phyloP scores from a whole-genome alignment of 2,888 invertebrate species.

The Campopleginae sp. region DNA sequence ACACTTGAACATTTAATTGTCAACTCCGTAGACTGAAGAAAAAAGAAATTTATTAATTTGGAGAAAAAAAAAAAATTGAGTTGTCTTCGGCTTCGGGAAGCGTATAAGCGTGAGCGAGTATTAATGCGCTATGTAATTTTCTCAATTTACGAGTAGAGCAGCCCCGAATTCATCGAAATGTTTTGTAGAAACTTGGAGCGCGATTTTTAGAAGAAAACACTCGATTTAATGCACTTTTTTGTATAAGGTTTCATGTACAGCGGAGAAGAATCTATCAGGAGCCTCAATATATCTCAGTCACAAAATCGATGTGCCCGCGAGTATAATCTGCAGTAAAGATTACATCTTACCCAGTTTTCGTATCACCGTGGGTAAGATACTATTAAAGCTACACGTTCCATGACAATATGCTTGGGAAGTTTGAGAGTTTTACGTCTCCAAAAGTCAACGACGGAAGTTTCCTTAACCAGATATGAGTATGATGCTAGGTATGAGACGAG shows the following conservation, averaged over 20 bases:
- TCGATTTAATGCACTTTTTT: not conserved
- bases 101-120: not conserved
- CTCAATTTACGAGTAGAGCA: not conserved
- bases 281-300: not conserved
- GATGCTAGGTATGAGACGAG: not conserved
- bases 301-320: not conserved
- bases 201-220: not conserved
- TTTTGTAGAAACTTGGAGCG: not conserved
- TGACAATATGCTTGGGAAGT: slow-evolving; percentile 44
- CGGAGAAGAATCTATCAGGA: too few species aligned
- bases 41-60: not conserved
- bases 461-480: not conserved
- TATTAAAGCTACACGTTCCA: slow-evolving; percentile 20
- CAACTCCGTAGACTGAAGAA: not conserved
- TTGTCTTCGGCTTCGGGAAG: not conserved
- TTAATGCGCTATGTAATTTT: not conserved
- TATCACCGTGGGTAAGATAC: not conserved
- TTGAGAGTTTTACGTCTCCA: slow-evolving; percentile 45
- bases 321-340: not conserved
- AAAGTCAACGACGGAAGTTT: slow-evolving; percentile 35
- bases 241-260: not conserved
- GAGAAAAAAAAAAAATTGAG: not conserved
- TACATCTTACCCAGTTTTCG: not conserved
- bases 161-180: not conserved
- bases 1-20: not conserved